phyloP scores from a whole-genome alignment of 2,888 invertebrate species.

The Melitaea athalia region DNA sequence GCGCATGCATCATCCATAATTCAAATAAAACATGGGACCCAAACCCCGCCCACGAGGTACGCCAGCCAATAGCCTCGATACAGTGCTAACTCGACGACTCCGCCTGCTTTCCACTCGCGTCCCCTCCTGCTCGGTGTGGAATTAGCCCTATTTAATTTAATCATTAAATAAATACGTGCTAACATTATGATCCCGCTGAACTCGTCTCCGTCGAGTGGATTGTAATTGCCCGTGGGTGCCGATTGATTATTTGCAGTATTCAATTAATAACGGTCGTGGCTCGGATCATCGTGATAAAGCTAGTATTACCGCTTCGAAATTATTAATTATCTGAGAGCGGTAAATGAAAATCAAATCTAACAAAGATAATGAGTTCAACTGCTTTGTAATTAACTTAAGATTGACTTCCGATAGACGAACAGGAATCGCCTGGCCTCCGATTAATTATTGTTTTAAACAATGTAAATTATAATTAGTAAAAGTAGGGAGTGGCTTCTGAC shows the following conservation, averaged over 20 bases:
- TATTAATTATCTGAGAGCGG: conserved; percentile 36
- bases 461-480: conserved; percentile 10
- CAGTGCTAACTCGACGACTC: conserved; percentile 66
- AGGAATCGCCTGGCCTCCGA: conserved; percentile 7
- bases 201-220: conserved; percentile 57
- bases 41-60: conserved; percentile 77
- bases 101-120: conserved; percentile 72
- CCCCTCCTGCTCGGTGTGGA: conserved; percentile 72
- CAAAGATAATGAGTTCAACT: conserved; percentile 32
- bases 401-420: conserved; percentile 28
- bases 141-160: conserved; percentile 64
- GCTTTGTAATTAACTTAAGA: conserved; percentile 35
- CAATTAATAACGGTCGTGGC: conserved; percentile 73
- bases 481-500: conserved; percentile 46
- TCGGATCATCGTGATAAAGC: conserved; percentile 49
- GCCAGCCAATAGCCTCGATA: conserved; percentile 74
- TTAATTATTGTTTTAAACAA: conserved; percentile 8
- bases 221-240: conserved; percentile 64
- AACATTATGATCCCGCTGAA: conserved; percentile 62
- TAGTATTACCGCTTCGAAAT: conserved; percentile 32
- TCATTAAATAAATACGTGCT: conserved; percentile 59
- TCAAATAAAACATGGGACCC: conserved; percentile 81
- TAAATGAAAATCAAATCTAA: conserved; percentile 36
- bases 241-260: conserved; percentile 72
- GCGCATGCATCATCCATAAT: conserved; percentile 78